Conservation (phyloP, 1,140 invertebrate species). For the Cydia strobilella region DNA sequence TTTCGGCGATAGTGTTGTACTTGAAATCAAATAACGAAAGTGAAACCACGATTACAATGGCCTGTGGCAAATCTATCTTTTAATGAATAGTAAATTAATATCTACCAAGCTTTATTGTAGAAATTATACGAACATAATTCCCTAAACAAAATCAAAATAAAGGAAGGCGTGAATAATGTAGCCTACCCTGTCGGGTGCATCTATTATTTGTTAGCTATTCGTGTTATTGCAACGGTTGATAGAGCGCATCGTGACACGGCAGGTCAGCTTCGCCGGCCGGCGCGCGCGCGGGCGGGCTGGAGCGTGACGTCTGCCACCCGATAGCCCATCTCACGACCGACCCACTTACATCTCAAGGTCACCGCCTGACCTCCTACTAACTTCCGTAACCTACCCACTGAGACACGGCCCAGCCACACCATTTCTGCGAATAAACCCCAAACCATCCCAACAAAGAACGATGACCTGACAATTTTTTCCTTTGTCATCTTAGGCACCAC, state of each 20-base stretch:
- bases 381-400: slow-evolving; percentile 56
- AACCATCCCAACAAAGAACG: not conserved
- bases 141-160: not conserved
- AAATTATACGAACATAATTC: slow-evolving; percentile 6
- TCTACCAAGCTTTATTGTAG: not conserved
- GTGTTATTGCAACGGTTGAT: slow-evolving; percentile 25
- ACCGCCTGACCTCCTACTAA: slow-evolving; percentile 71
- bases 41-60: not conserved
- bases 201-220: slow-evolving; percentile 31
- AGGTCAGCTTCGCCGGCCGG: slow-evolving; percentile 38
- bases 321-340: slow-evolving; percentile 76
- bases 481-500: not conserved
- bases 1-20: not conserved
- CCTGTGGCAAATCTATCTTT: too few species aligned
- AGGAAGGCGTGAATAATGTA: slow-evolving; percentile 23
- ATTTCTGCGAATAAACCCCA: not conserved
- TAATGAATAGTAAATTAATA: too few species aligned
- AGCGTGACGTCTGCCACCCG: slow-evolving; percentile 76
- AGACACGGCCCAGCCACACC: not conserved
- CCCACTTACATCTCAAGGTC: slow-evolving; percentile 75
- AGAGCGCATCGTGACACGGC: slow-evolving; percentile 32
- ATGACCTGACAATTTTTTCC: slow-evolving; percentile 16
- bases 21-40: not conserved
- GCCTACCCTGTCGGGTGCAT: slow-evolving; percentile 24
- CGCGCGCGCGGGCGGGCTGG: slow-evolving; percentile 48